phyloP scores from a whole-genome alignment of 2,113 vertebrate species.

The Notarius lentiginosus region DNA sequence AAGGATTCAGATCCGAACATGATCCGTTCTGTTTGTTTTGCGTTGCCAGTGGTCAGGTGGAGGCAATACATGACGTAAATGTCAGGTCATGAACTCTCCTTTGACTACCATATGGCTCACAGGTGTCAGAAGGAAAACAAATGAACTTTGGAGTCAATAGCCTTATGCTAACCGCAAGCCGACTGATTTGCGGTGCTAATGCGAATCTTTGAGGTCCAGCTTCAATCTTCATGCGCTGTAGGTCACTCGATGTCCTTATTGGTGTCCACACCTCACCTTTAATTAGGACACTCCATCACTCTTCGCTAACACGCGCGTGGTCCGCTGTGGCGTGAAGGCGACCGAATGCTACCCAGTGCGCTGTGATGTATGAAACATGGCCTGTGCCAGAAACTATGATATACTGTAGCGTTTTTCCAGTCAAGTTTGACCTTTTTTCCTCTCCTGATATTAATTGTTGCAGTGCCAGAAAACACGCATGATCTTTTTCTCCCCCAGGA shows the following conservation, averaged over 20 bases:
- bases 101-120: constrained; percentile 9
- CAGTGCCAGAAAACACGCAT: constrained; percentile 68
- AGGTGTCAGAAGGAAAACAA: background rate
- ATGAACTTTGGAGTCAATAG: background rate
- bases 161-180: background rate
- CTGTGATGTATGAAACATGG: constrained; percentile 71
- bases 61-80: background rate
- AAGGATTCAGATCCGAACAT: constrained; percentile 56
- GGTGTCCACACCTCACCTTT: constrained; percentile 55
- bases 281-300: constrained; percentile 74
- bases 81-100: constrained; percentile 4
- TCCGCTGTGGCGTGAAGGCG: constrained; percentile 65
- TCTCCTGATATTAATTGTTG: constrained; percentile 71
- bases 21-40: constrained; percentile 55
- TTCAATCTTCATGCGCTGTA: constrained; percentile 23
- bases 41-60: background rate
- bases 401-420: constrained; percentile 70
- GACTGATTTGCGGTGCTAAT: background rate
- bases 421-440: constrained; percentile 75
- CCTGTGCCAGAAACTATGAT: constrained; percentile 69
- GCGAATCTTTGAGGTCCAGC: constrained; percentile 13
- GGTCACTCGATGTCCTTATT: constrained; percentile 32
- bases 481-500: constrained; percentile 67
- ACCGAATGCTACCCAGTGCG: constrained; percentile 57
- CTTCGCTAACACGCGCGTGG: constrained; percentile 68